phyloP scores from a whole-genome alignment of 2,888 invertebrate species.

The Cremastinae sp. region DNA sequence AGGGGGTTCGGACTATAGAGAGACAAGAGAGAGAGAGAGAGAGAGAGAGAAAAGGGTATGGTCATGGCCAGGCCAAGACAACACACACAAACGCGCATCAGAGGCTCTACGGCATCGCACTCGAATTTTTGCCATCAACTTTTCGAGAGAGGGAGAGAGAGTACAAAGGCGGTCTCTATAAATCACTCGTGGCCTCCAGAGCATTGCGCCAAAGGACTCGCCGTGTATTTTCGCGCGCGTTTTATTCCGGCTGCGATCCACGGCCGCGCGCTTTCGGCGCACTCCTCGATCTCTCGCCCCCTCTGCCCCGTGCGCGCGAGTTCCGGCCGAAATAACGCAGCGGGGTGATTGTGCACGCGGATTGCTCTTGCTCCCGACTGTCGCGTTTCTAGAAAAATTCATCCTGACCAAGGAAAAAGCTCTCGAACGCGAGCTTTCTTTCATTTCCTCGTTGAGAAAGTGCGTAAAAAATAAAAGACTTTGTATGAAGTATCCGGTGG shows the following conservation, averaged over 20 bases:
- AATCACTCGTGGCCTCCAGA: constrained; percentile 60
- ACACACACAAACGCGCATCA: constrained; percentile 26
- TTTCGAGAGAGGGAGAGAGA: constrained; percentile 40
- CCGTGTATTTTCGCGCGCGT: background rate
- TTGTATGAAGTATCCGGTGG: too few species aligned
- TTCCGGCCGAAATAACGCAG: too few species aligned
- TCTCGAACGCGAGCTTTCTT: too few species aligned
- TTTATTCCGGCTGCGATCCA: too few species aligned
- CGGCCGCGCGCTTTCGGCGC: background rate
- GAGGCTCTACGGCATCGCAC: background rate
- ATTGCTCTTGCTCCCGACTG: too few species aligned
- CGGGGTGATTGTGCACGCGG: too few species aligned
- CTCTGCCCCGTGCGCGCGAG: background rate
- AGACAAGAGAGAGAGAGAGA: constrained; percentile 18
- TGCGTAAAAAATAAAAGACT: too few species aligned
- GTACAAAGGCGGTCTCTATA: constrained; percentile 68
- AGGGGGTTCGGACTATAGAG: too few species aligned
- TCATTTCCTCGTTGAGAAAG: too few species aligned
- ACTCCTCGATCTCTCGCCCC: constrained; percentile 59
- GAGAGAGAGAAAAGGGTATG: constrained; percentile 51
- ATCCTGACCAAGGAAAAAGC: too few species aligned
- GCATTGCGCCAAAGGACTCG: constrained; percentile 59
- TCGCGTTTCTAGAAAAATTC: too few species aligned
- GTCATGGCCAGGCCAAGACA: constrained; percentile 51
- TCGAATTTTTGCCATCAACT: constrained; percentile 24